phyloP scores from a whole-genome alignment of 2,888 invertebrate species.

The Spisula subtruncata region DNA sequence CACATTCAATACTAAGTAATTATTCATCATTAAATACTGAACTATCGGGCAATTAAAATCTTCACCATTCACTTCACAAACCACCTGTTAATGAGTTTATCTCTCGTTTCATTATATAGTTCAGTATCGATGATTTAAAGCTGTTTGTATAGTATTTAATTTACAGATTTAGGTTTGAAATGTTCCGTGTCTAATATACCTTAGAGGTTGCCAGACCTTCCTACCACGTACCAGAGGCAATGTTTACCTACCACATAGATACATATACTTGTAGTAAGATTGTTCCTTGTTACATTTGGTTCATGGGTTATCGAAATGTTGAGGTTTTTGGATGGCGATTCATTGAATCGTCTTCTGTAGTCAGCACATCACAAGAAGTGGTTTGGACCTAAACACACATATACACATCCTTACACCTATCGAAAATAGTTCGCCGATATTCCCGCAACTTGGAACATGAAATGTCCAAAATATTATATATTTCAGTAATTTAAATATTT shows the following conservation, averaged over 20 bases:
- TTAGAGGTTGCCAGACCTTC: background rate
- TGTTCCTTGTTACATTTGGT: background rate
- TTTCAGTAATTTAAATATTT: too few species aligned
- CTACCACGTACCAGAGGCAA: background rate
- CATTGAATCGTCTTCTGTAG: too few species aligned
- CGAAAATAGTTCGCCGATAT: too few species aligned
- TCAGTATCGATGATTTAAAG: background rate
- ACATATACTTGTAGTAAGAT: background rate
- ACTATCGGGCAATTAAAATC: conserved; percentile 10
- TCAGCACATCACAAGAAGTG: too few species aligned
- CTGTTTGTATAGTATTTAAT: background rate
- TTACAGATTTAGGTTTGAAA: background rate
- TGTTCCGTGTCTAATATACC: conserved; percentile 19
- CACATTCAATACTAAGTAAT: background rate
- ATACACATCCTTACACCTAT: too few species aligned
- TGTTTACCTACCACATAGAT: conserved; percentile 10
- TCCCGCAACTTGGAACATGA: too few species aligned
- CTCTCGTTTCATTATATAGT: background rate
- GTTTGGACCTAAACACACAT: too few species aligned
- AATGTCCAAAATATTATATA: too few species aligned
- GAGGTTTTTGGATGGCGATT: too few species aligned
- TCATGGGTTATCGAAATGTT: background rate
- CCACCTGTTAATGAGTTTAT: conserved; percentile 10
- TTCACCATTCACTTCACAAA: background rate
- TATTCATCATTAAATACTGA: background rate